phyloP scores from a whole-genome alignment of 2,888 invertebrate species.

The Eristalinus sepulchralis region DNA sequence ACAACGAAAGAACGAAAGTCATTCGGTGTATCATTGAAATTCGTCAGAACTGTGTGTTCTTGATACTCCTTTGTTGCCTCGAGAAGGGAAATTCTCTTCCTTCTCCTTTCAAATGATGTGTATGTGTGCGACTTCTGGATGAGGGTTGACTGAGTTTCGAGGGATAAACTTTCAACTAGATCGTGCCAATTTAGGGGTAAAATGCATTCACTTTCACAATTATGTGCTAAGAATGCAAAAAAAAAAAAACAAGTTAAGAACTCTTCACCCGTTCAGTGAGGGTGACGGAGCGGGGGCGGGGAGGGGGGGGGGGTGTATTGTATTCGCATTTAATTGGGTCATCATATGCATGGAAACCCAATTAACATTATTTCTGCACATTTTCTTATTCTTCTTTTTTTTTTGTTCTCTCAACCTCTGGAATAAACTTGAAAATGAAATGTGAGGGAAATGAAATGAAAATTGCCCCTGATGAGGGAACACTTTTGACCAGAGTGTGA shows the following conservation, averaged over 20 bases:
- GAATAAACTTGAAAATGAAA: not conserved
- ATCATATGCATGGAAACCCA: conserved; percentile 64
- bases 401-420: not conserved
- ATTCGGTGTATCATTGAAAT: conserved; percentile 65
- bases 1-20: conserved; percentile 60
- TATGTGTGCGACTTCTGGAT: not conserved
- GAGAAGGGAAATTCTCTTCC: conserved; percentile 15
- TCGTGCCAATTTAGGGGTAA: conserved; percentile 65
- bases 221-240: conserved; percentile 61
- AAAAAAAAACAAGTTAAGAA: conserved; percentile 44
- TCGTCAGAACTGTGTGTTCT: conserved; percentile 47
- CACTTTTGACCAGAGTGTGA: not conserved
- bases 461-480: not conserved
- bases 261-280: not conserved
- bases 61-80: conserved; percentile 60
- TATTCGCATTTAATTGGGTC: conserved; percentile 61
- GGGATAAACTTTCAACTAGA: conserved; percentile 66
- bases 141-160: not conserved
- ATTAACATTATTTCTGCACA: conserved; percentile 43
- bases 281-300: too few relatives aligned
- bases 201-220: conserved; percentile 71
- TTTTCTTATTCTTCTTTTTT: not conserved
- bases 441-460: not conserved
- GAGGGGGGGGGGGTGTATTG: not conserved
- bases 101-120: not conserved